Evolutionary conservation across 2,797 vertebrate genomes (phyloP), one percentile per base, ranked within the genome.

Genomic region (Tachyglossus aculeatus): DNA sequence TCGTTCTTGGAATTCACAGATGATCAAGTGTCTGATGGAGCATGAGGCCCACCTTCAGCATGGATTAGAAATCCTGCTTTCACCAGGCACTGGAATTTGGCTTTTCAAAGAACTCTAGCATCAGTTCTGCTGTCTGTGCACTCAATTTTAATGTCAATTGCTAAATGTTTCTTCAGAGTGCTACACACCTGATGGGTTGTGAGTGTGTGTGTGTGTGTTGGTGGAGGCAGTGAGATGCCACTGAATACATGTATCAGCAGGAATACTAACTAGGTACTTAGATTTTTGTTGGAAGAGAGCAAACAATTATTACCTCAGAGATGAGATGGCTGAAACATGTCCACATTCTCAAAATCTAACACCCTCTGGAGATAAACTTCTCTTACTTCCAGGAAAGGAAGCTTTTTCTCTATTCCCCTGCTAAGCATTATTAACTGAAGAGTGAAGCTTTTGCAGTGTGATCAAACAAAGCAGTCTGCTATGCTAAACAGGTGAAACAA

Each of bases 51-150:
- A 11, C 7, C 68, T 47, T 77, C 74, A 65, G 58, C 34, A 78
- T 75, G 69, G 72, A 67, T 81, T 70, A 80, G 44, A 68, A 71
- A 82, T 52, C 13, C 25, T 85, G 48, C 39, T 47, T 78, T 33
- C 57, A 76, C 40, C 67, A 75, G 72, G 63, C 61, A 61, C 71
- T 53, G 85, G 44, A 64, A 52, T 86, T 81, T 78, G 39, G 79
- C 79, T 84, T 83, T 34, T 58, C 69, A 50, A 76, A 62, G 71
- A 36, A 56, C 5, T 75, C 47, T 67, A 78, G 31, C 63, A 24
- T 56, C 51, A 63, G 41, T 58, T 73, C 65, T 6, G 55, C 14
- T 19, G n/a, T 19, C 44, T 67, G 60, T 52, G 70, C 68, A 12
- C 57, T 52, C 9, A 39, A 56, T 72, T 76, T 34, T 48, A 69